Conservation (phyloP, 2,888 invertebrate genomes). For the Brachyopa scutellaris region DNA sequence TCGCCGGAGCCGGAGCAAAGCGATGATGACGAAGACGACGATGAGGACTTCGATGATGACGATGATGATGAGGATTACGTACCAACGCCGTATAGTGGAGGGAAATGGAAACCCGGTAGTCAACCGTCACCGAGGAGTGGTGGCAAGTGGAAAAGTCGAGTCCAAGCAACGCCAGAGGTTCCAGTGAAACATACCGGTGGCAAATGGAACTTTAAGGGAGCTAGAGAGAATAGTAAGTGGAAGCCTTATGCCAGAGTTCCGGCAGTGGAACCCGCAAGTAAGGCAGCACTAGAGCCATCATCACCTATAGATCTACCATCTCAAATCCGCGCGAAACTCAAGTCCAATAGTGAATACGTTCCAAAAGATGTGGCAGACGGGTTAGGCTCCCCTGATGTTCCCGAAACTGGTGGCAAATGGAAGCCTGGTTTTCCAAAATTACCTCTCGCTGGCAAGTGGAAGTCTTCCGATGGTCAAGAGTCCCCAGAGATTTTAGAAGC, state of each 20-base stretch:
- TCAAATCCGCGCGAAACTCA: conserved; percentile 21
- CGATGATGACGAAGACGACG: conserved; percentile 78
- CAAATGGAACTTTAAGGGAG: conserved; percentile 30
- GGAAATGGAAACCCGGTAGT: conserved; percentile 66
- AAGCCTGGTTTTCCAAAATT: conserved; percentile 49
- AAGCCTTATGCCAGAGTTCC: not conserved
- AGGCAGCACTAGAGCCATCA: not conserved
- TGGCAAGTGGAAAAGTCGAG: conserved; percentile 43
- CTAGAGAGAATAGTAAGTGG: not conserved
- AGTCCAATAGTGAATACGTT: not conserved
- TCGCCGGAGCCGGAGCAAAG: conserved; percentile 76
- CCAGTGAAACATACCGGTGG: conserved; percentile 26
- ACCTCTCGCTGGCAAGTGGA: not conserved
- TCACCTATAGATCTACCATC: not conserved
- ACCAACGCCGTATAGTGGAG: conserved; percentile 79
- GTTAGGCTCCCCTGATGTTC: conserved; percentile 55
- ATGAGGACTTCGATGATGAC: conserved; percentile 77
- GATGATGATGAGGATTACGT: conserved; percentile 83
- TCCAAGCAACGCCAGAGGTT: not conserved
- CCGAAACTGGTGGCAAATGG: conserved; percentile 75
- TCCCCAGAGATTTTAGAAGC: conserved; percentile 60
- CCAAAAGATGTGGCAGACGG: not conserved
- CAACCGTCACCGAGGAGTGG: conserved; percentile 40
- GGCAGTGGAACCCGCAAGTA: not conserved
- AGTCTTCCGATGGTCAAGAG: not conserved